Evolutionary conservation across 2,113 vertebrate species (phyloP).

Genomic region (Cynopterus brachyotis): DNA sequence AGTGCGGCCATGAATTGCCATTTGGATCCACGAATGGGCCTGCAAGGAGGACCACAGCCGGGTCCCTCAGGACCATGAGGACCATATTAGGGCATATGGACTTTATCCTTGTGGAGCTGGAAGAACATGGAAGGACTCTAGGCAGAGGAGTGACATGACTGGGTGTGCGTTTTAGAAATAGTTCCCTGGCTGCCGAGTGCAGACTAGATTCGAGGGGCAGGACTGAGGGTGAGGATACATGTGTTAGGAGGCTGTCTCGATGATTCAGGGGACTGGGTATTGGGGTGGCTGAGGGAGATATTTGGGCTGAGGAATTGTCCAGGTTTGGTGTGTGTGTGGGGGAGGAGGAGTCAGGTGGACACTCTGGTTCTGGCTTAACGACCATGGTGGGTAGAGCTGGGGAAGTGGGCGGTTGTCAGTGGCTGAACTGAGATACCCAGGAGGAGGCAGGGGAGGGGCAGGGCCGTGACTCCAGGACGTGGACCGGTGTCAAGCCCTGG

Average conservation of each 20-base stretch:
- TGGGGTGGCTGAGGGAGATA: not conserved
- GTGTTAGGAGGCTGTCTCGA: not conserved
- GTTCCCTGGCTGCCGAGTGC: not conserved
- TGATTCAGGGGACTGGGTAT: not conserved
- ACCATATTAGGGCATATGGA: conserved; percentile 41
- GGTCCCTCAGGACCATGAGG: not conserved
- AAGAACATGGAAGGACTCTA: not conserved
- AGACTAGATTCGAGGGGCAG: not conserved
- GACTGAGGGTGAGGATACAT: not conserved
- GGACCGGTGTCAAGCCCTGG: not conserved
- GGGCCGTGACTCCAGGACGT: not conserved
- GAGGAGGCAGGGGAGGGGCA: not conserved
- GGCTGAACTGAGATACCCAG: not conserved
- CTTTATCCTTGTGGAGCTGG: not conserved
- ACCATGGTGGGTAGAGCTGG: not conserved
- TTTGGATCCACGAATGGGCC: not conserved
- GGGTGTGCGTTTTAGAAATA: not conserved
- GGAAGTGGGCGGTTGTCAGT: not conserved
- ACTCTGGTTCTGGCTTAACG: not conserved
- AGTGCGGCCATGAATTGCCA: no score
- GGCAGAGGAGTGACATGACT: not conserved
- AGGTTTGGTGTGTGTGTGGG: not conserved
- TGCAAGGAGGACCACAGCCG: not conserved
- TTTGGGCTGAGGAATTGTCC: not conserved
- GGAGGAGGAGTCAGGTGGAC: no score